phyloP scores from a whole-genome alignment of 2,797 vertebrate species.

The Paguma larvata region DNA sequence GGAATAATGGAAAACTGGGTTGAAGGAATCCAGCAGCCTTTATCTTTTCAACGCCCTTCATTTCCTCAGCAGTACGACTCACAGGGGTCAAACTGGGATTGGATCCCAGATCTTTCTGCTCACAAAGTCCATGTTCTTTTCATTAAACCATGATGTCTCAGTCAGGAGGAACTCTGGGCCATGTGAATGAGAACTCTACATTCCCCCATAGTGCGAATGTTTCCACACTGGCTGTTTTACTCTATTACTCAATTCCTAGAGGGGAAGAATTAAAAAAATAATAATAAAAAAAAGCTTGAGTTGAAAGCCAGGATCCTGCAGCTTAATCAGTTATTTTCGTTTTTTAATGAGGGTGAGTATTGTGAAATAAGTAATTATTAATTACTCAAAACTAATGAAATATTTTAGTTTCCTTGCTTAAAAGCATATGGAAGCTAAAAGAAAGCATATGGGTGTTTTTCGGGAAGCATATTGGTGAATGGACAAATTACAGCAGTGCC shows the following conservation, averaged over 20 bases:
- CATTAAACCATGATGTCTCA: slow-evolving; percentile 78
- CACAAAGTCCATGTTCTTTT: slow-evolving; percentile 74
- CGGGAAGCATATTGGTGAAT: slow-evolving; percentile 90
- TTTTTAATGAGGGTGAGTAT: slow-evolving; percentile 86
- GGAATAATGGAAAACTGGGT: not conserved
- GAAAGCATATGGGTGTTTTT: slow-evolving; percentile 90
- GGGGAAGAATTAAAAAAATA: slow-evolving; percentile 69
- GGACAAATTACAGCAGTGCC: slow-evolving; percentile 89
- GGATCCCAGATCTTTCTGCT: slow-evolving; percentile 64
- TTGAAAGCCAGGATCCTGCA: slow-evolving; percentile 85
- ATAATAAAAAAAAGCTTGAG: slow-evolving; percentile 57
- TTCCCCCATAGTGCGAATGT: slow-evolving; percentile 58
- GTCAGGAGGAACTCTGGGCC: slow-evolving; percentile 69
- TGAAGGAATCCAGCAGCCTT: slow-evolving; percentile 58
- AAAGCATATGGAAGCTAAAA: slow-evolving; percentile 90
- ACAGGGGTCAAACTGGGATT: slow-evolving; percentile 62
- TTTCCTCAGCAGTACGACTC: slow-evolving; percentile 74
- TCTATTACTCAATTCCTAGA: slow-evolving; percentile 84
- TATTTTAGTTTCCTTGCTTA: slow-evolving; percentile 89
- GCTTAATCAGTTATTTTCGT: slow-evolving; percentile 87
- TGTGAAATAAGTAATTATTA: slow-evolving; percentile 89
- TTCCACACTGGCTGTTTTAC: slow-evolving; percentile 72
- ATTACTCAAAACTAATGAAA: slow-evolving; percentile 89
- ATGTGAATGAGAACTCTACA: slow-evolving; percentile 37
- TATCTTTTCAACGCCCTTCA: slow-evolving; percentile 72